These are phyloP conservation scores for Pyrgilauda ruficollis DNA, from an alignment of 2,113 vertebrate genomes.

Conservation along the genomic window DNA sequence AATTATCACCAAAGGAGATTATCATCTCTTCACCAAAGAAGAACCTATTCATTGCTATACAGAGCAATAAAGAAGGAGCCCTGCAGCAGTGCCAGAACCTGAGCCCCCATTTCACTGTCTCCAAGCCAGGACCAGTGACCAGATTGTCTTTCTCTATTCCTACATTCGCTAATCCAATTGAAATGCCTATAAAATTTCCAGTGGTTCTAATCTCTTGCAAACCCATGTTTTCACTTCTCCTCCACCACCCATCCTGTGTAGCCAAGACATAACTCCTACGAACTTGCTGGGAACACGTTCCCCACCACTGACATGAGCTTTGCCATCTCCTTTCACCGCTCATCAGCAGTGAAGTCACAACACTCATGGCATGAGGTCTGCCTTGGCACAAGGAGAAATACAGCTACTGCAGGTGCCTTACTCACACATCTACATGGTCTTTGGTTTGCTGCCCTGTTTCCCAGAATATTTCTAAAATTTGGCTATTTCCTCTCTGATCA, in stretches of 20 bases:
- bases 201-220: not conserved
- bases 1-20: not conserved
- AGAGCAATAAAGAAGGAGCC: not conserved
- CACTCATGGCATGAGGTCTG: not conserved
- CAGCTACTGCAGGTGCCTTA: not conserved
- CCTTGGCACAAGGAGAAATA: rapidly evolving
- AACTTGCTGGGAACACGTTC: not conserved
- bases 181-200: not conserved
- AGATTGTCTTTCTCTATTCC: not conserved
- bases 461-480: not conserved
- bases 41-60: not conserved
- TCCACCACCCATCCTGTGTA: not conserved
- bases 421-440: not conserved
- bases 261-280: not conserved
- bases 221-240: not conserved
- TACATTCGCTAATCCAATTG: not conserved
- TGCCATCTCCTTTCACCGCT: not conserved
- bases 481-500: not conserved
- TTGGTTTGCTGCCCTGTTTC: not conserved
- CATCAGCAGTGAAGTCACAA: not conserved
- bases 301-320: not conserved
- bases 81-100: not conserved
- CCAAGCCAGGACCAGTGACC: not conserved
- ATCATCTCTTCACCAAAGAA: not conserved
- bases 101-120: not conserved